Conservation (phyloP, 2,888 invertebrate species). For the Nipponacmea schrenckii region DNA sequence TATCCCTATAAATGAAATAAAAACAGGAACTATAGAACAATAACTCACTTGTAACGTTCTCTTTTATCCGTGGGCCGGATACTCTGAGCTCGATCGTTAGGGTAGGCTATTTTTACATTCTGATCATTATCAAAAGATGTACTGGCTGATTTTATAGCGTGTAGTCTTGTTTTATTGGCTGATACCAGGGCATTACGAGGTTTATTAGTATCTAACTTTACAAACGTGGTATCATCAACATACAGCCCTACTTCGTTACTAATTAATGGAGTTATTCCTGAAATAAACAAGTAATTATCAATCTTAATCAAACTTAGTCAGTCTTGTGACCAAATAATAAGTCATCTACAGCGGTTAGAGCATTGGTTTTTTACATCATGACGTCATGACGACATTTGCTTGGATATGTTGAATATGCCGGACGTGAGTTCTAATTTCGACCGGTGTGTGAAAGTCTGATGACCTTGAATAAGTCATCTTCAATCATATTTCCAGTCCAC, state of each 20-base stretch:
- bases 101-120: slow-evolving; percentile 61
- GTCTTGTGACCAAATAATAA: no score
- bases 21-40: no score
- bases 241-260: slow-evolving; percentile 66
- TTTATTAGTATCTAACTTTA: slow-evolving; percentile 40
- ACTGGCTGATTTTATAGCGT: slow-evolving; percentile 36
- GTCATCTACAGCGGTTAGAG: no score
- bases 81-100: slow-evolving; percentile 66
- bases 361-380: no score
- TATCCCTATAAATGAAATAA: no score
- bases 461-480: no score
- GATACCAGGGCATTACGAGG: slow-evolving; percentile 61
- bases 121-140: slow-evolving; percentile 18
- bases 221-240: slow-evolving; percentile 60
- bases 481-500: no score
- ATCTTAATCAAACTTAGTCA: not conserved
- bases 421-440: no score
- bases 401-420: no score
- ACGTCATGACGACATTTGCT: no score
- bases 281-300: slow-evolving; percentile 7
- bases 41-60: slow-evolving; percentile 59
- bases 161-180: slow-evolving; percentile 51
- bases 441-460: no score
- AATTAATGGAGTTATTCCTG: slow-evolving; percentile 67
- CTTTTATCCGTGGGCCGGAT: slow-evolving; percentile 60